phyloP scores from a whole-genome alignment of 2,797 vertebrate genomes.

The Morelia viridis region DNA sequence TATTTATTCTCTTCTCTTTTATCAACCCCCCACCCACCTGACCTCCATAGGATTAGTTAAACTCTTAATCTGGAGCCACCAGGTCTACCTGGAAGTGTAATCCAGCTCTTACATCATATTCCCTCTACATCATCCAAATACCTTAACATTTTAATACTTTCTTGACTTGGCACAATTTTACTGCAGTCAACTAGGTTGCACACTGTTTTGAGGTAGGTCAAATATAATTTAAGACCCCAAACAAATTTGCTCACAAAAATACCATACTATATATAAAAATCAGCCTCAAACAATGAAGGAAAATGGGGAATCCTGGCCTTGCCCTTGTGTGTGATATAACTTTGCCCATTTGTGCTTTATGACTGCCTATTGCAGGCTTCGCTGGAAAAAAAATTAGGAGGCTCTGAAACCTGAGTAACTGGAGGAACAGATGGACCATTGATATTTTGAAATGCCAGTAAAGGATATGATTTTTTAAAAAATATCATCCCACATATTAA shows the following conservation, averaged over 20 bases:
- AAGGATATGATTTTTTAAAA: background rate
- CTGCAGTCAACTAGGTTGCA: background rate
- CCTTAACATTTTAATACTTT: background rate
- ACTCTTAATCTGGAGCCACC: background rate
- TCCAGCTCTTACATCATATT: background rate
- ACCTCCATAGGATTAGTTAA: background rate
- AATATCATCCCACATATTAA: background rate
- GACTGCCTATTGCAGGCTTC: background rate
- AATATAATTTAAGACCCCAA: background rate
- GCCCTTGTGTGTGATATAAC: background rate
- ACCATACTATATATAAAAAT: background rate
- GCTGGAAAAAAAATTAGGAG: background rate
- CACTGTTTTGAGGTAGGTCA: background rate
- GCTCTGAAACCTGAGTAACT: background rate
- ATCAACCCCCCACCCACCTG: background rate
- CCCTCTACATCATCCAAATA: background rate
- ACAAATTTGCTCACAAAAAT: background rate
- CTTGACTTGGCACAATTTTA: background rate
- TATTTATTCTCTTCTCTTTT: background rate
- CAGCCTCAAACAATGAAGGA: background rate
- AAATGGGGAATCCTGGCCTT: background rate
- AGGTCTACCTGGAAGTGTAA: background rate
- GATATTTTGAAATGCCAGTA: background rate
- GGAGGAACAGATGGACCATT: background rate
- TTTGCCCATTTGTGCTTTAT: background rate